phyloP scores from a whole-genome alignment of 1,140 invertebrate species.

The Argopecten irradians region DNA sequence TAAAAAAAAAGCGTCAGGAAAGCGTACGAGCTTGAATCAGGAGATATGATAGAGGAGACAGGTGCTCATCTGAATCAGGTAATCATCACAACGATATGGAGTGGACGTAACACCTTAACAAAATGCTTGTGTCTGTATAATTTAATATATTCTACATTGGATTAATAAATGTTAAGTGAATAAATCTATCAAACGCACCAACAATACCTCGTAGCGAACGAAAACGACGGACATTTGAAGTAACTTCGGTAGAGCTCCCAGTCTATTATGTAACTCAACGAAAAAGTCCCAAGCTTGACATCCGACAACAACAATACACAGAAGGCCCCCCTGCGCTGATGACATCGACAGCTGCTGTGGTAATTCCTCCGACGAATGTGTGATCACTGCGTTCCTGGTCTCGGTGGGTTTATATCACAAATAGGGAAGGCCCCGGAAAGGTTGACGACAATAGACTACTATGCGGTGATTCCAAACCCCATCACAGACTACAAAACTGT shows the following conservation, averaged over 20 bases:
- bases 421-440: constrained; percentile 32
- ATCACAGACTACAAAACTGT: constrained; percentile 54
- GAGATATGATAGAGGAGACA: too few species aligned
- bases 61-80: too few species aligned
- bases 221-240: constrained; percentile 7
- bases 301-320: background rate
- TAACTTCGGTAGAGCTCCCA: constrained; percentile 30
- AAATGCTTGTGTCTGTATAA: too few species aligned
- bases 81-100: too few species aligned
- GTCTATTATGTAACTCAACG: constrained; percentile 44
- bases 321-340: constrained; percentile 25
- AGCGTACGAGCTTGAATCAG: too few species aligned
- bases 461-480: constrained; percentile 49
- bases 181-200: background rate
- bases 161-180: too few species aligned
- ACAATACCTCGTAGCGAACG: background rate
- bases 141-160: too few species aligned
- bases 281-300: constrained; percentile 25
- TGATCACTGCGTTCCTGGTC: constrained; percentile 42
- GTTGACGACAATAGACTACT: constrained; percentile 57
- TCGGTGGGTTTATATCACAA: constrained; percentile 45
- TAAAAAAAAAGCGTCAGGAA: too few species aligned
- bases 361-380: constrained; percentile 22
- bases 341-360: constrained; percentile 34
- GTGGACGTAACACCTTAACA: too few species aligned